Evolutionary conservation across 2,797 vertebrate species (phyloP).

Genomic region (Coregonus ussuriensis): DNA sequence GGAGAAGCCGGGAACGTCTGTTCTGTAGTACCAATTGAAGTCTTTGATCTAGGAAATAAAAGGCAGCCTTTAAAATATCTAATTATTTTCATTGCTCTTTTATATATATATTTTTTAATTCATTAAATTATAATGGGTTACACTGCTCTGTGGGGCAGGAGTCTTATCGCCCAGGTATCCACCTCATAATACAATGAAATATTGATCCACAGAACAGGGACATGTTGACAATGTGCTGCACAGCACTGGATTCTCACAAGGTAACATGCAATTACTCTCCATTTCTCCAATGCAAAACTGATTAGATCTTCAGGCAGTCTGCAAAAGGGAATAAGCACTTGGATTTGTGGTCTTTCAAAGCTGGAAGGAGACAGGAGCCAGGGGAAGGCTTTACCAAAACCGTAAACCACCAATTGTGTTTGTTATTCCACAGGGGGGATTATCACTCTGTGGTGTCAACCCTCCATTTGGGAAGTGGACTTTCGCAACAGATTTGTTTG

Average conservation of each 20-base stretch:
- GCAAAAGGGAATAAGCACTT: slow-evolving; percentile 49
- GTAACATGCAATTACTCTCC: slow-evolving; percentile 33
- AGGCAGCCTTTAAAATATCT: slow-evolving; percentile 51
- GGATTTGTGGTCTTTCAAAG: slow-evolving; percentile 58
- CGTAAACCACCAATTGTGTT: slow-evolving; percentile 53
- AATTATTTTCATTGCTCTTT: slow-evolving; percentile 58
- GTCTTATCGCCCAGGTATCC: slow-evolving; percentile 65
- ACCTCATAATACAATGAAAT: slow-evolving; percentile 49
- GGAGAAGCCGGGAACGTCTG: slow-evolving; percentile 26
- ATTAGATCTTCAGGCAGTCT: slow-evolving; percentile 54
- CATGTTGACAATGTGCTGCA: slow-evolving; percentile 34
- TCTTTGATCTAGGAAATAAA: slow-evolving; percentile 60
- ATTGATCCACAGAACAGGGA: slow-evolving; percentile 53
- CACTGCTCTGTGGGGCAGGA: slow-evolving; percentile 27
- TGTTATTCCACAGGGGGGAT: slow-evolving; percentile 42
- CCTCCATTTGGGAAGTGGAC: slow-evolving; percentile 46
- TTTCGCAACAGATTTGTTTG: slow-evolving; percentile 24
- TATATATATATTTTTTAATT: slow-evolving; percentile 61
- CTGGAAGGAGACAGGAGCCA: slow-evolving; percentile 17
- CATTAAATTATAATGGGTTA: slow-evolving; percentile 69
- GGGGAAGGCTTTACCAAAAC: slow-evolving; percentile 31
- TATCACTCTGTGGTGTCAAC: slow-evolving; percentile 31
- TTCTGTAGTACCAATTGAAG: slow-evolving; percentile 31
- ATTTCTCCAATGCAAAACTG: slow-evolving; percentile 37
- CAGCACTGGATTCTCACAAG: slow-evolving; percentile 40